Conservation (phyloP, 53 echinoderm and acorn worm genomes). For the Stichopus horrens region DNA sequence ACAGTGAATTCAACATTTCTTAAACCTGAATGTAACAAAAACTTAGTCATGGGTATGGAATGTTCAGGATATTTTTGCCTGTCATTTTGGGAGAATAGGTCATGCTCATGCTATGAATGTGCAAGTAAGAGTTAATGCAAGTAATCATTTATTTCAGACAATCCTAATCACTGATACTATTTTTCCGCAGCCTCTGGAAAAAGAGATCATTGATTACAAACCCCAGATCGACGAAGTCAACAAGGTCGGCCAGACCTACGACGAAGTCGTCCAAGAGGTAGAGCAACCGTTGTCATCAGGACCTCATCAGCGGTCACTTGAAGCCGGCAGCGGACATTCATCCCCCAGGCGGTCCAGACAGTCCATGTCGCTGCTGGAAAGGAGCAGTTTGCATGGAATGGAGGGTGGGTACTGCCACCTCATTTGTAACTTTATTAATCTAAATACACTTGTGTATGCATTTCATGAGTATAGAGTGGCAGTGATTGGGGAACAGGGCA, state of each 20-base stretch:
- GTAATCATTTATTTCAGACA: background rate
- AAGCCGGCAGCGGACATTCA: slow-evolving; percentile 34
- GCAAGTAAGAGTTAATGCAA: background rate
- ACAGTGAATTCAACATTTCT: no score
- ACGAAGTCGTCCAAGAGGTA: slow-evolving; percentile 75
- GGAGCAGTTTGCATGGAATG: slow-evolving; percentile 34
- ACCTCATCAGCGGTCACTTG: slow-evolving; percentile 73
- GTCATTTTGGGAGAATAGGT: background rate
- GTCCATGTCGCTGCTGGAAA: slow-evolving; percentile 39
- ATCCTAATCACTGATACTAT: background rate
- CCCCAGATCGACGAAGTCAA: slow-evolving; percentile 86
- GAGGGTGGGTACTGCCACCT: slow-evolving; percentile 10
- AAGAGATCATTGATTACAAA: slow-evolving; percentile 86
- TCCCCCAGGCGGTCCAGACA: slow-evolving; percentile 29
- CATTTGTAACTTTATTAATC: no score
- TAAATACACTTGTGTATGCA: background rate
- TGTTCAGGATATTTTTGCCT: no score
- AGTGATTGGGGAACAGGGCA: background rate
- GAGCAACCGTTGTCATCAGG: slow-evolving; percentile 68
- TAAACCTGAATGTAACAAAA: no score
- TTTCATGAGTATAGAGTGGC: background rate
- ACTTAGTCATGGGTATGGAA: no score
- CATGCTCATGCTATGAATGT: background rate
- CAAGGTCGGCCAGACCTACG: slow-evolving; percentile 78
- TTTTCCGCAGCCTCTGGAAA: slow-evolving; percentile 70